A percentile compares a stretch with the other conserved stretches of the same genome.
These are phyloP conservation scores for Thelaira solivaga DNA, from an alignment of 2,888 invertebrate species.

Conservation along the genomic window DNA sequence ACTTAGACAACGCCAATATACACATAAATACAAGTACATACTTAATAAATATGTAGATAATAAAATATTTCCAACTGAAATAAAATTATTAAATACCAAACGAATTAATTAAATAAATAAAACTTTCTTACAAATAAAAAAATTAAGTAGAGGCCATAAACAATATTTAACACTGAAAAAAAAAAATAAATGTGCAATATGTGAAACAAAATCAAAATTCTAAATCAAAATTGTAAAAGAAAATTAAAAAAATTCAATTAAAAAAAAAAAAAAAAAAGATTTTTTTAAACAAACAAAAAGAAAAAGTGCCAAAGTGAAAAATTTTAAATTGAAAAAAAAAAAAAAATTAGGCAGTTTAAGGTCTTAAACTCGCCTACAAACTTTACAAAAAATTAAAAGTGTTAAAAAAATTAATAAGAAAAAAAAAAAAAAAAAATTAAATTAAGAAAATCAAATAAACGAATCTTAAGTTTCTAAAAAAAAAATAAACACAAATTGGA, in stretches of 20 bases:
- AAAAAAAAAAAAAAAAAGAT: neutral
- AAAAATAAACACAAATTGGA: conserved; percentile 33
- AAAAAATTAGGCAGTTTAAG: neutral
- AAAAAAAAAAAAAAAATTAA: neutral
- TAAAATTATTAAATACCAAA: no score
- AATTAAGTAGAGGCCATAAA: no score
- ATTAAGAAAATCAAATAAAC: neutral
- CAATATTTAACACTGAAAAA: neutral
- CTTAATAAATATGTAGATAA: no score
- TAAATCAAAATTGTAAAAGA: conserved; percentile 32
- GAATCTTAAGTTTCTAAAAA: conserved; percentile 9
- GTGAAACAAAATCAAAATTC: conserved; percentile 16
- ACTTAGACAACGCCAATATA: conserved; percentile 44
- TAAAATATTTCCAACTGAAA: conserved; percentile 40
- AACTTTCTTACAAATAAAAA: neutral
- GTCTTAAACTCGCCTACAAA: neutral
- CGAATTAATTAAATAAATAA: conserved; percentile 12
- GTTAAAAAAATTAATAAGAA: neutral
- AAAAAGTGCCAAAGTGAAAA: conserved; percentile 35
- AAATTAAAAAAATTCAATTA: neutral
- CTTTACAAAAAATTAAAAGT: neutral
- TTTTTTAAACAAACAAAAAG: neutral
- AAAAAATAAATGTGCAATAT: neutral
- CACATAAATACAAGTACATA: conserved; percentile 13
- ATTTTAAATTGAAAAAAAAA: neutral